phyloP scores from a whole-genome alignment of 2,113 vertebrate species.

The Pao palembangensis region DNA sequence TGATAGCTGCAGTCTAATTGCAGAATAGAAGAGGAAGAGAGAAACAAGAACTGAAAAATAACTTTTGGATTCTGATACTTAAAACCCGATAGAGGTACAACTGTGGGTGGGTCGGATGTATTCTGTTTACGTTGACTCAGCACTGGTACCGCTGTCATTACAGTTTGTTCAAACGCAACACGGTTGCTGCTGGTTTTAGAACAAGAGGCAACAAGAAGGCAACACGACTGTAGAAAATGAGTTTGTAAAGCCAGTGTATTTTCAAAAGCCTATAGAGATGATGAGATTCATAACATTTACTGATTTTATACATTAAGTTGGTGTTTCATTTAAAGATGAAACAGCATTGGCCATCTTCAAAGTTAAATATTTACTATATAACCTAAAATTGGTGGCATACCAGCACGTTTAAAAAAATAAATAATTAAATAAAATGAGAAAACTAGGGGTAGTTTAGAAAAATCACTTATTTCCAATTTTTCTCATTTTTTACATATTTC shows the following conservation, averaged over 20 bases:
- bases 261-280: not conserved
- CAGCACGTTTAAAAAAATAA: not conserved
- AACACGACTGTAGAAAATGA: slow-evolving; percentile 14
- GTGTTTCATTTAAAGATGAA: too few species aligned
- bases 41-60: not conserved
- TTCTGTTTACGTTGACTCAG: slow-evolving; percentile 14
- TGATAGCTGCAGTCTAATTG: slow-evolving; percentile 11
- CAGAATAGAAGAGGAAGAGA: not conserved
- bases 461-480: not conserved
- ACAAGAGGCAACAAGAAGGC: not conserved
- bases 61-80: not conserved
- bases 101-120: slow-evolving; percentile 4
- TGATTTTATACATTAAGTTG: too few species aligned
- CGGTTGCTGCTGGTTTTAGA: not conserved
- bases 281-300: not conserved
- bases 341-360: slow-evolving; percentile 4
- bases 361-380: too few species aligned
- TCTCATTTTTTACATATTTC: slow-evolving; percentile 8
- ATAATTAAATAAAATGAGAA: slow-evolving; percentile 3
- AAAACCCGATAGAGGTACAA: slow-evolving; percentile 10
- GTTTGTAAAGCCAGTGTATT: slow-evolving; percentile 11
- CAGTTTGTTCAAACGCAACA: slow-evolving; percentile 17
- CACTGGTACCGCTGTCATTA: slow-evolving; percentile 10
- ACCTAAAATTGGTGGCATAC: not conserved
- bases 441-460: not conserved